These are phyloP conservation scores for Halcyon leucocephala DNA, from an alignment of 2,797 vertebrate genomes.

Conservation along the genomic window DNA sequence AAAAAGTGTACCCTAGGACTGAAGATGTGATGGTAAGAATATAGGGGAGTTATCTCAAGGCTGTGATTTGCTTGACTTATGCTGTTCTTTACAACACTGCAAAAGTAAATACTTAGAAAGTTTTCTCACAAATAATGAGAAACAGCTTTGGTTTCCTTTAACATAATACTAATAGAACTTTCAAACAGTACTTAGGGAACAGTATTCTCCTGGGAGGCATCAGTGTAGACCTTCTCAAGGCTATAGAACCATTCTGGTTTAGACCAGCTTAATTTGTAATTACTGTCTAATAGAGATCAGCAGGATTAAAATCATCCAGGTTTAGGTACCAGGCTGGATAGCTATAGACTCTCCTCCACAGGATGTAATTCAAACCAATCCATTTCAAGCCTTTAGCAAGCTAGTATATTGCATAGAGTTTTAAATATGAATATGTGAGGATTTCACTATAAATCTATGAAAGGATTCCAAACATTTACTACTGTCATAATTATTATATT, in stretches of 20 bases:
- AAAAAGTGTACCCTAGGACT: background rate
- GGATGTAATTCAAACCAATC: background rate
- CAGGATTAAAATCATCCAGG: background rate
- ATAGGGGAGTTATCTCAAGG: background rate
- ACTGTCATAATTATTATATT: background rate
- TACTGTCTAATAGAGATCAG: background rate
- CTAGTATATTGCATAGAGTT: background rate
- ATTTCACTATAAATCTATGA: background rate
- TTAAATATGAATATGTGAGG: background rate
- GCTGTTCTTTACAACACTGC: background rate
- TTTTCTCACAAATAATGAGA: background rate
- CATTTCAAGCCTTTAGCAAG: background rate
- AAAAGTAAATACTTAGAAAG: background rate
- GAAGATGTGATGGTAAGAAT: background rate
- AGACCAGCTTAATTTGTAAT: background rate
- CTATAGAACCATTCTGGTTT: background rate
- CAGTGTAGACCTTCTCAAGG: background rate
- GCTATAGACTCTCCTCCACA: background rate
- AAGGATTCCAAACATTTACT: background rate
- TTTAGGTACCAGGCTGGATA: background rate
- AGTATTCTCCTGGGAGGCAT: background rate
- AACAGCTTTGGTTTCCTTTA: background rate
- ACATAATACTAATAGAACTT: background rate
- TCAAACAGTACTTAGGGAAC: background rate
- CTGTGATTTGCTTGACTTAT: background rate